A percentile compares a stretch with the other conserved stretches of the same genome.
phyloP scores from a whole-genome alignment of 2,797 vertebrate species.

The Smutsia gigantea region DNA sequence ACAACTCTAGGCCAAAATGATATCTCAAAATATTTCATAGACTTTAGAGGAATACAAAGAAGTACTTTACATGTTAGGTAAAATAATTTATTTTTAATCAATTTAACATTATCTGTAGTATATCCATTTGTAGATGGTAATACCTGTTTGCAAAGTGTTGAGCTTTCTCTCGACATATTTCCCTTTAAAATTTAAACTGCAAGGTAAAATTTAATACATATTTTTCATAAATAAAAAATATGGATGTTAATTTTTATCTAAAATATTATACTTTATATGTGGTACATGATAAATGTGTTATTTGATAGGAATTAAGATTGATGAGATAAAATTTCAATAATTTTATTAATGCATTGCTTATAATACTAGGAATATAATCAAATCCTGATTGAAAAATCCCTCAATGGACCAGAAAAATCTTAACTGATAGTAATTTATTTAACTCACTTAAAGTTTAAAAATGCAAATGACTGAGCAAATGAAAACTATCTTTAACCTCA shows the following conservation, averaged over 20 bases:
- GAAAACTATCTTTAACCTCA: background rate
- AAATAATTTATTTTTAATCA: background rate
- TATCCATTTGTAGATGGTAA: background rate
- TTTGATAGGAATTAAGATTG: background rate
- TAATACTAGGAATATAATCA: background rate
- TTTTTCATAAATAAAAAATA: background rate
- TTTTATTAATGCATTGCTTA: background rate
- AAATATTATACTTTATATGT: background rate
- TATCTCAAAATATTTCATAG: conserved; percentile 33
- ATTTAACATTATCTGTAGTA: background rate
- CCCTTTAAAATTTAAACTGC: background rate
- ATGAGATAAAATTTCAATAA: background rate
- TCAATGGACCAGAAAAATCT: background rate
- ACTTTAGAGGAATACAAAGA: background rate
- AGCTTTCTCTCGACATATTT: background rate
- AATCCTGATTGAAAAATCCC: background rate
- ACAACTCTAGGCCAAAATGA: background rate
- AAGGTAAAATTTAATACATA: background rate
- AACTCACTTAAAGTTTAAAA: conserved; percentile 3
- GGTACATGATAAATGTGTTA: background rate
- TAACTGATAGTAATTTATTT: background rate
- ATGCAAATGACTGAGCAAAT: background rate
- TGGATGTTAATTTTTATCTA: background rate
- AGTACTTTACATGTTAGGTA: background rate
- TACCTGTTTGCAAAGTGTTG: background rate